Evolutionary conservation across 2,888 invertebrate genomes (phyloP).

Genomic region (Polietes domitor): DNA sequence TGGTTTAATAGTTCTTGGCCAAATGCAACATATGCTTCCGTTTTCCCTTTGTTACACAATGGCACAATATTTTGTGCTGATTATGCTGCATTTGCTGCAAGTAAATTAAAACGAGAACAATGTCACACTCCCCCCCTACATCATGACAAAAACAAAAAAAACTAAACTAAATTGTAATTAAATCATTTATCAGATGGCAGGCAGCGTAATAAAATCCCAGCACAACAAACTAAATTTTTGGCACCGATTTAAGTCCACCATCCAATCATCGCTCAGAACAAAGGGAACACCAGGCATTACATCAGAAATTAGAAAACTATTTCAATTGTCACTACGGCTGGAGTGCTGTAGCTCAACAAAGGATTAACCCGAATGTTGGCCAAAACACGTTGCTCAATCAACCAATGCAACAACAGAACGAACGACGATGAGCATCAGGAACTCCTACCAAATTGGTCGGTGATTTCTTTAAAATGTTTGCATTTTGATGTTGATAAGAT

Average conservation of each 20-base stretch:
- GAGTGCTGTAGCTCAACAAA: too few relatives aligned
- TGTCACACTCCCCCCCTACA: not conserved
- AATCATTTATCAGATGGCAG: constrained; percentile 17
- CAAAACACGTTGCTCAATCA: too few relatives aligned
- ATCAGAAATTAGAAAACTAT: not conserved
- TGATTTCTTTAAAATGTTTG: too few relatives aligned
- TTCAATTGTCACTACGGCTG: not conserved
- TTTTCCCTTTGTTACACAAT: constrained; percentile 17
- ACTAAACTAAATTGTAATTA: constrained; percentile 1
- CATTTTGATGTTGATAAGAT: too few relatives aligned
- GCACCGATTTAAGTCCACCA: not conserved
- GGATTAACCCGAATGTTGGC: too few relatives aligned
- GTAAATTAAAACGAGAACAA: constrained; percentile 25
- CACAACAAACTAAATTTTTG: not conserved
- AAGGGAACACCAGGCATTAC: not conserved
- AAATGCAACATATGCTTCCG: constrained; percentile 33
- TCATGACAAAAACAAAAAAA: not conserved
- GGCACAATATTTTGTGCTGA: constrained; percentile 24
- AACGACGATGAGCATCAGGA: too few relatives aligned
- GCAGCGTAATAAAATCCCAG: not conserved
- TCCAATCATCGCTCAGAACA: not conserved
- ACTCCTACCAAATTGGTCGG: too few relatives aligned
- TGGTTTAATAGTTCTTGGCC: constrained; percentile 18
- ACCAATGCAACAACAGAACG: too few relatives aligned
- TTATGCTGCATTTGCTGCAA: constrained; percentile 25